Conservation (phyloP, 2,113 vertebrate genomes). For the Rafetus swinhoei region DNA sequence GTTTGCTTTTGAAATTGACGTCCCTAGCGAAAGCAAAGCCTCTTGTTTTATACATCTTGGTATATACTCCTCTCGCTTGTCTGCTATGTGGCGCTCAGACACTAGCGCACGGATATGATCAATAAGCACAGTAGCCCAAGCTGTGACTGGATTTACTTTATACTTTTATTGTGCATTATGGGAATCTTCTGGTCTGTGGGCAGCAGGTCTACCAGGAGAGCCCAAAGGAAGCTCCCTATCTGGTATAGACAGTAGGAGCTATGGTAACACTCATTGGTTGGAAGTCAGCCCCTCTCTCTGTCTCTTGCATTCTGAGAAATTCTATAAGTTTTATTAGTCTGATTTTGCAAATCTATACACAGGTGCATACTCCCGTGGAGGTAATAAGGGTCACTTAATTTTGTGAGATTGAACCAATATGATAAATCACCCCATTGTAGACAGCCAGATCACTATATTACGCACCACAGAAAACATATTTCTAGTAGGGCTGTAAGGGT, state of each 20-base stretch:
- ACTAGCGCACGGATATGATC: not conserved
- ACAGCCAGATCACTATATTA: not conserved
- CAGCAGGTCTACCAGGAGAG: not conserved
- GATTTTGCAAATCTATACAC: not conserved
- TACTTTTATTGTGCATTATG: not conserved
- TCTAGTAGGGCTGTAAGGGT: too few species aligned
- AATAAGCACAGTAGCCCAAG: not conserved
- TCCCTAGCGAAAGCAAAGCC: not conserved
- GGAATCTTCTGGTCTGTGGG: not conserved
- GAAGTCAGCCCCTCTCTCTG: not conserved
- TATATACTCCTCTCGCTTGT: not conserved
- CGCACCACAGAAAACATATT: too few species aligned
- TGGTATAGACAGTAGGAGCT: not conserved
- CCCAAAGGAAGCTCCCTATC: not conserved
- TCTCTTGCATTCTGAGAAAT: not conserved
- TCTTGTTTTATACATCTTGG: not conserved
- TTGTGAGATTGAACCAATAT: not conserved
- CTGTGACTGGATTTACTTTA: not conserved
- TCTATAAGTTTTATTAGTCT: not conserved
- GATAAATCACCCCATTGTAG: not conserved
- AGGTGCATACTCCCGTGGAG: not conserved
- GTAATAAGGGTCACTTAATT: not conserved
- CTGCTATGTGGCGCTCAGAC: not conserved
- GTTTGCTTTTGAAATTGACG: not conserved
- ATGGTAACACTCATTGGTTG: not conserved